These are phyloP conservation scores for Bombus confusus DNA, from an alignment of 1,140 invertebrate species.

Conservation along the genomic window DNA sequence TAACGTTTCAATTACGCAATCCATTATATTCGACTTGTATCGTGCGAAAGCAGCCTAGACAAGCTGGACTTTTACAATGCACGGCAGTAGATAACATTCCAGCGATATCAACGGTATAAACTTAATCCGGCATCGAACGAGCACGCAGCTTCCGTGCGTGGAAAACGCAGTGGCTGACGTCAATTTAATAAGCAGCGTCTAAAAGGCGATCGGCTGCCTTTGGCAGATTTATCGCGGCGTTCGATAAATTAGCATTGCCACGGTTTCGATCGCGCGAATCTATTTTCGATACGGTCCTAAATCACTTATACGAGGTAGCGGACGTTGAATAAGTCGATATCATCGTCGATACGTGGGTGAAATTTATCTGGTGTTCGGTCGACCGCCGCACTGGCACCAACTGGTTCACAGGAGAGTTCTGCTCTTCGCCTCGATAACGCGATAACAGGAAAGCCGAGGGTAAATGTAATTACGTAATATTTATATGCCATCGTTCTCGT, in stretches of 20 bases:
- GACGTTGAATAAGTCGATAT: slow-evolving; percentile 40
- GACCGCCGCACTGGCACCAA: background rate
- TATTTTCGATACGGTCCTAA: slow-evolving; percentile 16
- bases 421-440: background rate
- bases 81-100: background rate
- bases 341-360: slow-evolving; percentile 52
- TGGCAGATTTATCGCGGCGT: slow-evolving; percentile 14
- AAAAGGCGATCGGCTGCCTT: background rate
- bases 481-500: slow-evolving; percentile 33
- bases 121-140: slow-evolving; percentile 4
- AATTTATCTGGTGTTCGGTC: slow-evolving; percentile 42
- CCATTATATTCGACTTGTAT: background rate
- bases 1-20: background rate
- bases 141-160: background rate
- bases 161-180: slow-evolving; percentile 3
- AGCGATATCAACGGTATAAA: background rate
- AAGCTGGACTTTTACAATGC: no score
- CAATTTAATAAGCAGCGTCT: slow-evolving; percentile 7
- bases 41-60: no score
- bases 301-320: background rate
- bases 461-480: slow-evolving; percentile 46
- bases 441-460: slow-evolving; percentile 5
- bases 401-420: slow-evolving; percentile 20
- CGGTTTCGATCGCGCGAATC: slow-evolving; percentile 19
- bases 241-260: slow-evolving; percentile 29